Conservation (phyloP, 2,888 invertebrate genomes). For the Leptopterna dolabrata region DNA sequence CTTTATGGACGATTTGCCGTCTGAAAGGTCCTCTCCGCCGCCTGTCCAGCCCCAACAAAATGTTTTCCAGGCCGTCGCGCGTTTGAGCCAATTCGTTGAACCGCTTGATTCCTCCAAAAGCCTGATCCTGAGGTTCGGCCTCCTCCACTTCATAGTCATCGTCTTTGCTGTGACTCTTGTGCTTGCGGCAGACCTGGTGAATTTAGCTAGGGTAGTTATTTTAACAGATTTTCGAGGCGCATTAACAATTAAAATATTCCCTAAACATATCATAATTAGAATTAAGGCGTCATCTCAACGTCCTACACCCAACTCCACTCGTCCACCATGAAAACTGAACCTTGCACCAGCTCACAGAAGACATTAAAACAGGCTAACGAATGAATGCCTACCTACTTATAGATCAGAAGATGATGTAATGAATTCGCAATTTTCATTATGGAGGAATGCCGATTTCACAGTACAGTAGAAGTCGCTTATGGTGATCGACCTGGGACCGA, state of each 20-base stretch:
- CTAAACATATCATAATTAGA: neutral
- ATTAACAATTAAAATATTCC: neutral
- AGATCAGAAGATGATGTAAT: too few relatives aligned
- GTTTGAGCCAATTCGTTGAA: constrained; percentile 11
- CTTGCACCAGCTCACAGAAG: too few relatives aligned
- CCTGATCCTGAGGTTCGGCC: neutral
- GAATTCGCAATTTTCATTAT: too few relatives aligned
- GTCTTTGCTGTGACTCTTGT: constrained; percentile 1
- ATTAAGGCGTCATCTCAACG: neutral
- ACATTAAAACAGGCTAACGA: too few relatives aligned
- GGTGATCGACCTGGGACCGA: too few relatives aligned
- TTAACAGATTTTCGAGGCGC: neutral
- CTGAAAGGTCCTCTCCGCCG: neutral
- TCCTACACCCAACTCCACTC: too few relatives aligned
- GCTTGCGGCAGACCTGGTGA: constrained; percentile 19
- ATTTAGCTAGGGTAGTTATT: neutral
- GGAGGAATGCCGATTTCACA: too few relatives aligned
- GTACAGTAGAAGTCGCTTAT: too few relatives aligned
- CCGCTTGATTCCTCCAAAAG: neutral
- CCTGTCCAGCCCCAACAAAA: neutral
- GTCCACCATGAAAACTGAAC: too few relatives aligned
- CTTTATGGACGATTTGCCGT: neutral
- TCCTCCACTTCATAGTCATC: neutral
- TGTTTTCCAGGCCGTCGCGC: constrained; percentile 1
- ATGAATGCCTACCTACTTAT: too few relatives aligned